phyloP scores from a whole-genome alignment of 2,888 invertebrate species.

The Ennomos quercinarius region DNA sequence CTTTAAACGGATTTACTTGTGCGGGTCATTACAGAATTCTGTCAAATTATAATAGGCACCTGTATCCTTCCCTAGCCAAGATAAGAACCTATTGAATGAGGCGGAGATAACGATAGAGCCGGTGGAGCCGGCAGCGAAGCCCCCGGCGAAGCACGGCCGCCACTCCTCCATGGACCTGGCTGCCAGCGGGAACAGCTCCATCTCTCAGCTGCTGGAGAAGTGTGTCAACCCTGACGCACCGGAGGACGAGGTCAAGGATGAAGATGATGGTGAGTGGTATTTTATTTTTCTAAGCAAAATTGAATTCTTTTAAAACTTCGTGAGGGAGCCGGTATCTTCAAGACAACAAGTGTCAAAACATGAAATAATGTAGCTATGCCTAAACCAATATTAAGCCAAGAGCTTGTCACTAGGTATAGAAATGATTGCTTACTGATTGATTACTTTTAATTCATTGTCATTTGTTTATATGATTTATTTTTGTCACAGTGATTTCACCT shows the following conservation, averaged over 20 bases:
- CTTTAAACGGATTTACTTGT: too few species aligned
- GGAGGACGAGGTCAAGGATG: constrained; percentile 33
- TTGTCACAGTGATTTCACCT: too few species aligned
- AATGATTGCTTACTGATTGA: too few species aligned
- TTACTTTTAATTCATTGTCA: too few species aligned
- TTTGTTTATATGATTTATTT: too few species aligned
- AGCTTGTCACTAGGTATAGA: too few species aligned
- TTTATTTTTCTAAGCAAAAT: background rate
- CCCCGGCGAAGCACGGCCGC: constrained; percentile 68
- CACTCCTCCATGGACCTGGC: constrained; percentile 83
- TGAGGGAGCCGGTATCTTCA: too few species aligned
- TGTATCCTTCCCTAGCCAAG: constrained; percentile 58
- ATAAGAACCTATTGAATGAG: constrained; percentile 74
- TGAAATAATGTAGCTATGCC: too few species aligned
- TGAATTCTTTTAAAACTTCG: too few species aligned
- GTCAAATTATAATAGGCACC: background rate
- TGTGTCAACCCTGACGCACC: constrained; percentile 64
- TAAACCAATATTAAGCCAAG: too few species aligned
- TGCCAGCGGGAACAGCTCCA: constrained; percentile 67
- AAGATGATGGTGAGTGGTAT: constrained; percentile 1
- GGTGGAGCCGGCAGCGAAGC: constrained; percentile 43
- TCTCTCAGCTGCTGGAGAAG: constrained; percentile 77
- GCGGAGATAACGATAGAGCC: constrained; percentile 80
- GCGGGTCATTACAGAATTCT: background rate
- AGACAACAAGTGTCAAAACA: too few species aligned